These are phyloP conservation scores for Trachurus trachurus DNA, from an alignment of 2,797 vertebrate genomes.

Conservation along the genomic window DNA sequence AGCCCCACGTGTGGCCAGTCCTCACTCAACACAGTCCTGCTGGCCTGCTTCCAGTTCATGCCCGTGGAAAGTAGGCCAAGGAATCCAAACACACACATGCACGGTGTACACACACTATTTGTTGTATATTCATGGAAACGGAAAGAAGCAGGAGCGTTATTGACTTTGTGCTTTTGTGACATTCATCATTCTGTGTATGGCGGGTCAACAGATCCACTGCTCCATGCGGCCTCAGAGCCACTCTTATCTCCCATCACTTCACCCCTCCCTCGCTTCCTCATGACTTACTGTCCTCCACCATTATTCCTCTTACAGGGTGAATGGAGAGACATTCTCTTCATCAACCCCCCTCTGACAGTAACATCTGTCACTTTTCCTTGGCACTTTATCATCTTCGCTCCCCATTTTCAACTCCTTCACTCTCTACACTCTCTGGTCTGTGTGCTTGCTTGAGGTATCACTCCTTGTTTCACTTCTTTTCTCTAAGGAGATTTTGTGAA, in stretches of 20 bases:
- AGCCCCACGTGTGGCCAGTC: constrained; percentile 65
- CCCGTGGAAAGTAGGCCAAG: constrained; percentile 65
- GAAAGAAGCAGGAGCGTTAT: background rate
- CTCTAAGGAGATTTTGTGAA: background rate
- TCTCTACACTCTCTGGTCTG: background rate
- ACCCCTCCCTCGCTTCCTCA: constrained; percentile 12
- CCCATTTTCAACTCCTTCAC: background rate
- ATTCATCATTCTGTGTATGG: constrained; percentile 10
- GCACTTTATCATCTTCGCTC: constrained; percentile 28
- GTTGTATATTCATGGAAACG: constrained; percentile 21
- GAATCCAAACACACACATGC: constrained; percentile 41
- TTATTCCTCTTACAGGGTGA: constrained; percentile 56
- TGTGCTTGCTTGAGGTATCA: too few species aligned
- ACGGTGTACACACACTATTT: constrained; percentile 8
- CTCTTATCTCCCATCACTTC: constrained; percentile 50
- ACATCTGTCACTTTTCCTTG: constrained; percentile 68
- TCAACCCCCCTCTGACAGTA: constrained; percentile 49
- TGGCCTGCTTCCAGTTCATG: constrained; percentile 65
- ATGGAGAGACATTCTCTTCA: constrained; percentile 49
- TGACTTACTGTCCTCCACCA: constrained; percentile 49
- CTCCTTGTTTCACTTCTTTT: background rate
- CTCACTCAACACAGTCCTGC: constrained; percentile 75
- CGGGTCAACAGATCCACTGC: constrained; percentile 43
- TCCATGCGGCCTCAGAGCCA: constrained; percentile 21
- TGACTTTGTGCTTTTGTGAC: constrained; percentile 10